A percentile compares a stretch with the other conserved stretches of the same genome.
These are phyloP conservation scores for Agonopterix heracliana DNA, from an alignment of 2,888 invertebrate species.

Conservation along the genomic window DNA sequence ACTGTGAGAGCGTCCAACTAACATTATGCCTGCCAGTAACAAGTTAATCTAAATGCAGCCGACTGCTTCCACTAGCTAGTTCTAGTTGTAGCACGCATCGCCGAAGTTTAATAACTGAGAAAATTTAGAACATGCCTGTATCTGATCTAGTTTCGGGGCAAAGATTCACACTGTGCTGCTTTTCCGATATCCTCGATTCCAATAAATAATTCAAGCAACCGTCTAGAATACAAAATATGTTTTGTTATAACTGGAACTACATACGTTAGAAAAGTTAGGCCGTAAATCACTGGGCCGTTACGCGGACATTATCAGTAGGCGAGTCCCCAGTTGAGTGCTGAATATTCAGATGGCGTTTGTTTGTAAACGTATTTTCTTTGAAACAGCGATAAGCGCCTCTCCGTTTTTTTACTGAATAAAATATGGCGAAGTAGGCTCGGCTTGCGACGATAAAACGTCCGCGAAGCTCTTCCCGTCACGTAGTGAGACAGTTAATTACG, in stretches of 20 bases:
- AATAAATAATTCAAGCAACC: background rate
- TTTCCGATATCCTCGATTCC: background rate
- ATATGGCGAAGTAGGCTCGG: conserved; percentile 57
- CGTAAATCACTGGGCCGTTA: conserved; percentile 57
- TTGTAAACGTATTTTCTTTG: conserved; percentile 64
- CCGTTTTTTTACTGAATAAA: conserved; percentile 63
- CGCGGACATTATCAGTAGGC: conserved; percentile 61
- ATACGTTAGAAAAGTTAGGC: conserved; percentile 46
- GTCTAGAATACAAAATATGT: background rate
- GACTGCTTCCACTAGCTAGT: conserved; percentile 52
- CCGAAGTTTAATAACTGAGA: conserved; percentile 63
- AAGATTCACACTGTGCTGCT: conserved; percentile 14
- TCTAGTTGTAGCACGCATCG: conserved; percentile 58
- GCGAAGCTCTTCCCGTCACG: conserved; percentile 70
- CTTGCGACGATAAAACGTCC: conserved; percentile 63
- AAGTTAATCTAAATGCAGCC: conserved; percentile 74
- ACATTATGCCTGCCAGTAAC: conserved; percentile 74
- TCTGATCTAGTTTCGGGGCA: conserved; percentile 38
- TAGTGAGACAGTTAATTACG: conserved; percentile 75
- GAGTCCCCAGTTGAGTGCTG: conserved; percentile 55
- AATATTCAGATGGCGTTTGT: conserved; percentile 69
- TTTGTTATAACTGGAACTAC: background rate
- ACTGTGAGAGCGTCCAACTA: conserved; percentile 67
- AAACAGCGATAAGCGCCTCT: conserved; percentile 63
- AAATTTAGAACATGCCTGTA: conserved; percentile 55